Percentiles rank a stretch among this genome's conserved stretches.
Conservation (phyloP, 2,113 vertebrate genomes). For the Cromileptes altivelis region DNA sequence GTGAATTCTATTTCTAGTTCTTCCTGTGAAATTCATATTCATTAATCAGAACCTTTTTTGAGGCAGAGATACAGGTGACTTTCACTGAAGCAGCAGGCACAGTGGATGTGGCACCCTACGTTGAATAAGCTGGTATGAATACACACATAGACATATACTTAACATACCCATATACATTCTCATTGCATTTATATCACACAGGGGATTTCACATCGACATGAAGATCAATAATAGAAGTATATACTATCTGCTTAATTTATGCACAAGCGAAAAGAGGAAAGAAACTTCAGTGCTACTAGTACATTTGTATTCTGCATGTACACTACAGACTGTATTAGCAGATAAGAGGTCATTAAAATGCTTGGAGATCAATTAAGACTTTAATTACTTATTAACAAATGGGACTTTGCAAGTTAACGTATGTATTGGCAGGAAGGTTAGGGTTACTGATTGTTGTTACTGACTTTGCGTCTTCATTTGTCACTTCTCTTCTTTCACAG, state of each 20-base stretch:
- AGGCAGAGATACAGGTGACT: conserved; percentile 24
- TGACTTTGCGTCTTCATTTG: neutral
- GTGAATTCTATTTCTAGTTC: conserved; percentile 30
- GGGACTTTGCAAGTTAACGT: conserved; percentile 18
- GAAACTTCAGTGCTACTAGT: conserved; percentile 3
- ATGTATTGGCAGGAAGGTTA: conserved; percentile 1
- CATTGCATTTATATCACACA: conserved; percentile 11
- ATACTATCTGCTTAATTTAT: neutral
- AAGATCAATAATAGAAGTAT: neutral
- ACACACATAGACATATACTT: neutral
- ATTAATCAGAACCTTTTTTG: conserved; percentile 38
- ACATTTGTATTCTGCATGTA: conserved; percentile 29
- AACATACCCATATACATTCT: neutral
- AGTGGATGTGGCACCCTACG: conserved; percentile 6
- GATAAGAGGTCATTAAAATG: conserved; percentile 45
- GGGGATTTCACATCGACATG: neutral
- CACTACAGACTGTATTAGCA: neutral
- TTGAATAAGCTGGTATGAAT: neutral
- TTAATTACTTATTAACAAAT: conserved; percentile 41
- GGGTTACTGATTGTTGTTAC: neutral
- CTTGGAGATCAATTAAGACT: conserved; percentile 22
- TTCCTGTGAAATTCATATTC: conserved; percentile 41
- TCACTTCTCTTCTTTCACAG: neutral
- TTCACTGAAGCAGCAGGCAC: neutral
- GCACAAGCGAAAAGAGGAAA: neutral